These are phyloP conservation scores for Acanthurus tractus DNA, from an alignment of 2,797 vertebrate genomes.

Conservation along the genomic window DNA sequence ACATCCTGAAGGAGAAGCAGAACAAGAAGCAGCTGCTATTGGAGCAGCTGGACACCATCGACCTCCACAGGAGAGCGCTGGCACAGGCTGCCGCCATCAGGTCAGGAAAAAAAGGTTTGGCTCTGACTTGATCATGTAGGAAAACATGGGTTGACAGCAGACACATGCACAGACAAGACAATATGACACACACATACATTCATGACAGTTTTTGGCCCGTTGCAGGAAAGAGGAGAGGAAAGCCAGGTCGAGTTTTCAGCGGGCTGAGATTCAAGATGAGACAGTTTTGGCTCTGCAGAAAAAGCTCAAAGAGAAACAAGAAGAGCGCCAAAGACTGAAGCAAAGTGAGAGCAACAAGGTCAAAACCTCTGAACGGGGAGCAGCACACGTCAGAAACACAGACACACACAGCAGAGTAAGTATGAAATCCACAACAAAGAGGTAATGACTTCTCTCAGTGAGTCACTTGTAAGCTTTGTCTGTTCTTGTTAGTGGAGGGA, in stretches of 20 bases:
- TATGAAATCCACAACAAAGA: slow-evolving; percentile 36
- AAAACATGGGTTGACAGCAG: not conserved
- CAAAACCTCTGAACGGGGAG: slow-evolving; percentile 49
- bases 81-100: slow-evolving; percentile 84
- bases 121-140: not conserved
- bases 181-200: not conserved
- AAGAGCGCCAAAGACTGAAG: slow-evolving; percentile 79
- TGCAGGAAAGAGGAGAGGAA: slow-evolving; percentile 86
- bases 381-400: slow-evolving; percentile 26
- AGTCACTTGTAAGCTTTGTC: not conserved
- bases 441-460: not conserved
- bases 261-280: slow-evolving; percentile 75
- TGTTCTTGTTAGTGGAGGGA: slow-evolving; percentile 17
- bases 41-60: slow-evolving; percentile 87
- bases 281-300: slow-evolving; percentile 83
- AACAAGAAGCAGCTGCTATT: slow-evolving; percentile 86
- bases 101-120: slow-evolving; percentile 71
- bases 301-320: slow-evolving; percentile 84
- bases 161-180: not conserved
- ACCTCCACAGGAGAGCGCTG: slow-evolving; percentile 81
- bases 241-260: slow-evolving; percentile 49
- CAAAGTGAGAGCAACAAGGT: slow-evolving; percentile 68
- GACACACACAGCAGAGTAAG: slow-evolving; percentile 60
- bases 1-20: slow-evolving; percentile 88
- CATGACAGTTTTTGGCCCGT: slow-evolving; percentile 16